A percentile compares a stretch with the other conserved stretches of the same genome.
Conservation (phyloP, 2,113 vertebrate genomes). For the Dromaius novaehollandiae region DNA sequence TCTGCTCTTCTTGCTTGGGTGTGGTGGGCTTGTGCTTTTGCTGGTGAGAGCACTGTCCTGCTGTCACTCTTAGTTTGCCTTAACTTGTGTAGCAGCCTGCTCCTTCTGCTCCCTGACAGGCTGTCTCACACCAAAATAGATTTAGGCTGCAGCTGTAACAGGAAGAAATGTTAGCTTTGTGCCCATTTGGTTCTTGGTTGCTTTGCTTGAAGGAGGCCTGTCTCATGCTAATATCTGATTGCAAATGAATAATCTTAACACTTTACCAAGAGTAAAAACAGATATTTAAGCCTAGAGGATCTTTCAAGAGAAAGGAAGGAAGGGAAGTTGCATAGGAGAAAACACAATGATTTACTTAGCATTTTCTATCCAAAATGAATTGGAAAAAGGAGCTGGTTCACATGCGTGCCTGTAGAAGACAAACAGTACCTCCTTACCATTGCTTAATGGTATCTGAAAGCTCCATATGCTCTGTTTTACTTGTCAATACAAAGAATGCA, state of each 20-base stretch:
- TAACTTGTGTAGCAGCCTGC: neutral
- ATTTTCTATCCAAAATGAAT: neutral
- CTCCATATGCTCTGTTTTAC: neutral
- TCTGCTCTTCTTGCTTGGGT: neutral
- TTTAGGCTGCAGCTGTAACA: neutral
- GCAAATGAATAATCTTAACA: neutral
- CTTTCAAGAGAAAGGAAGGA: neutral
- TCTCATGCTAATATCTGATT: neutral
- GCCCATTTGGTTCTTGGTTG: neutral
- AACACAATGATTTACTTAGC: neutral
- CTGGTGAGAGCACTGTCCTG: neutral
- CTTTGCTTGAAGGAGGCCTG: neutral
- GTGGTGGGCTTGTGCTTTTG: neutral
- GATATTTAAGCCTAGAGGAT: neutral
- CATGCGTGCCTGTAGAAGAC: neutral
- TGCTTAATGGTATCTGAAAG: neutral
- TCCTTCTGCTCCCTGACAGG: neutral
- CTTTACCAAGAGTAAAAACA: neutral
- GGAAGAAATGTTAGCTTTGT: neutral
- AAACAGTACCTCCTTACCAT: neutral
- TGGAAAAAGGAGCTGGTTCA: neutral
- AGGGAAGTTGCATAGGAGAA: neutral
- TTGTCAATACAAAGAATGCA: neutral
- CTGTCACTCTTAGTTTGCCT: neutral
- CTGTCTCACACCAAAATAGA: neutral